These are phyloP conservation scores for Sandelia bainsii DNA, from an alignment of 2,797 vertebrate species.

Conservation along the genomic window DNA sequence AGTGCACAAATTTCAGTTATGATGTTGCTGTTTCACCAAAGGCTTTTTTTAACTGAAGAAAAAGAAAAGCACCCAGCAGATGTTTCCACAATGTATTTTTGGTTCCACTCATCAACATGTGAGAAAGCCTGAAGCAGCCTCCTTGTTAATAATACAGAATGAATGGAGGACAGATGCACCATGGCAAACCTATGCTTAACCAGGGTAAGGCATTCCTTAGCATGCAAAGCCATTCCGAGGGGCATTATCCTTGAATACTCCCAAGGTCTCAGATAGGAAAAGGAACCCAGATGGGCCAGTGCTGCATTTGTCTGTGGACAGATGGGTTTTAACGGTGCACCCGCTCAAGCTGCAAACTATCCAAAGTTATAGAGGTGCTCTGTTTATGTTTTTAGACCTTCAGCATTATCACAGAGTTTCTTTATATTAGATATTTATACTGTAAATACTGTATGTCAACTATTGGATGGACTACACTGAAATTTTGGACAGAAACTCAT, in stretches of 20 bases:
- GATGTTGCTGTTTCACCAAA: no score
- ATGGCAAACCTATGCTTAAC: slow-evolving; percentile 47
- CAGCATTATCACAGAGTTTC: slow-evolving; percentile 39
- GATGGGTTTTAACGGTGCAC: slow-evolving; percentile 75
- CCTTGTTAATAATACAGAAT: slow-evolving; percentile 46
- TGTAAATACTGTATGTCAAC: no score
- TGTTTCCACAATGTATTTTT: not conserved
- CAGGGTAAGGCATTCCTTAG: slow-evolving; percentile 46
- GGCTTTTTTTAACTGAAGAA: no score
- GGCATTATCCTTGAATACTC: slow-evolving; percentile 75
- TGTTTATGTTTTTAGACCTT: slow-evolving; percentile 70
- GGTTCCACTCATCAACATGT: slow-evolving; percentile 14
- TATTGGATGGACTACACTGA: not conserved
- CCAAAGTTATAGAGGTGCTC: slow-evolving; percentile 53
- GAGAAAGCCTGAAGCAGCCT: slow-evolving; percentile 24
- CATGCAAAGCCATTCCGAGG: slow-evolving; percentile 47
- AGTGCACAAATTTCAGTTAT: no score
- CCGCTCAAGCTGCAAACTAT: slow-evolving; percentile 70
- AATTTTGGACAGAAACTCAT: no score
- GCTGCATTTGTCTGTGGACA: slow-evolving; percentile 65
- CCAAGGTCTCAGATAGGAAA: slow-evolving; percentile 67
- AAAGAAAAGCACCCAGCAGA: not conserved
- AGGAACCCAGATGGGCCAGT: slow-evolving; percentile 68
- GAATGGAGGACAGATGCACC: slow-evolving; percentile 43
- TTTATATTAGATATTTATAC: slow-evolving; percentile 36